Evolutionary conservation across 2,113 vertebrate species (phyloP), one percentile per base, ranked within the genome.

Genomic region (Apteryx owenii): DNA sequence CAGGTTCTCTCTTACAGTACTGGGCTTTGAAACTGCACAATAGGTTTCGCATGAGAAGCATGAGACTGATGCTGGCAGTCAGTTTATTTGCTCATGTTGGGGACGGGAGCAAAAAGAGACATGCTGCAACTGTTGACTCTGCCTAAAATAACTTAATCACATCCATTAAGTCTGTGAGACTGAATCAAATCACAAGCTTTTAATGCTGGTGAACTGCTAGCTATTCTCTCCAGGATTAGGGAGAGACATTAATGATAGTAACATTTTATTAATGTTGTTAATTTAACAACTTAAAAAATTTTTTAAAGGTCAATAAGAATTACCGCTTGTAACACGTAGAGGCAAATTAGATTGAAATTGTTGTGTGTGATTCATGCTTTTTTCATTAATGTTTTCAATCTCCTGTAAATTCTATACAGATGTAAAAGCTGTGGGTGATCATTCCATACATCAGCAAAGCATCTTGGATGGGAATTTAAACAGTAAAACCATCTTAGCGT

Each of bases 31-130:
- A 96, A 90, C 54, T 79, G 91, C 83, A 91, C 89, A 97, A 29
- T 92, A 88, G 78, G 64, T 91, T 96, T 97, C 88, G 96, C 95
- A 95, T 94, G 96, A 89, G 89, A 94, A 88, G 88, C 95, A 95
- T 95, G 90, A 95, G 87, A 85, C 91, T 93, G 73, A 73, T 92
- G 58, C 94, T 96, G 94, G 95, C 94, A 96, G 65, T 83, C 81
- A 90, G 77, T 95, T 94, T 96, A 94, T 96, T 95, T 96, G 81
- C 91, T 96, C 88, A 96, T 83, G 90, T 76, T 89, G 71, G 31
- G 18, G 85, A 86, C 81, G 89, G 64, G 75, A 80, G 65, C 78
- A 92, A 94, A 88, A 93, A 85, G 75, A 85, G 85, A 92, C 88
- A 83, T 83, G 96, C 60, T 91, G 91, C 78, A 95, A 89, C 92